Conservation (phyloP, 2,797 vertebrate genomes). For the Australoheros facetus region DNA sequence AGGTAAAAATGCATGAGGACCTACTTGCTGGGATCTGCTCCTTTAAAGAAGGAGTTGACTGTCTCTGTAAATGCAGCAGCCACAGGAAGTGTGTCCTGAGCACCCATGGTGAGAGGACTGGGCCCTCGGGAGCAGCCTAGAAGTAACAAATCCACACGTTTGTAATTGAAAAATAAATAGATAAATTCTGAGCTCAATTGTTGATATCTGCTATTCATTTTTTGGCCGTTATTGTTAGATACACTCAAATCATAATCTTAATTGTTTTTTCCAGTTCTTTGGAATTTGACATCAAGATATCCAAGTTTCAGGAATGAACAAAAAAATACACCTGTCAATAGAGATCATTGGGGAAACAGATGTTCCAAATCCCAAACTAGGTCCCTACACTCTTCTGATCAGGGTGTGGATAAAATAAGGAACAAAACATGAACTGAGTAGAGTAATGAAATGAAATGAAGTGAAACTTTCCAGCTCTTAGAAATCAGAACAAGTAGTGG, state of each 20-base stretch:
- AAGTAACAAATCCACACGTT: constrained; percentile 21
- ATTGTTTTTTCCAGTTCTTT: background rate
- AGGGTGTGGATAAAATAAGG: constrained; percentile 38
- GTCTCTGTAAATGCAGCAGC: constrained; percentile 98
- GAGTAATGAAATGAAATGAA: constrained; percentile 8
- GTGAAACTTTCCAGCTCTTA: background rate
- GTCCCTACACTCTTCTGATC: constrained; percentile 24
- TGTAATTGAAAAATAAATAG: background rate
- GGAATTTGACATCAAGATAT: background rate
- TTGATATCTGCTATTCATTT: background rate
- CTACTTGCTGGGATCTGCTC: constrained; percentile 95
- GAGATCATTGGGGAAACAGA: background rate
- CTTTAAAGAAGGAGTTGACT: constrained; percentile 97
- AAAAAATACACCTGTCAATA: background rate
- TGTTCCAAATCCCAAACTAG: constrained; percentile 1
- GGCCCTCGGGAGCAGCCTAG: constrained; percentile 95
- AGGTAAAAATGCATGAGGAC: constrained; percentile 39
- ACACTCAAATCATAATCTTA: background rate
- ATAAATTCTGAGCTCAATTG: background rate
- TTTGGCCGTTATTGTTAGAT: background rate
- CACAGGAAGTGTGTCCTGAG: constrained; percentile 97
- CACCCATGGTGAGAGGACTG: constrained; percentile 97
- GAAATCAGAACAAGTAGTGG: constrained; percentile 27
- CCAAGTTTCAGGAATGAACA: background rate
- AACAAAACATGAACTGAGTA: constrained; percentile 33